Evolutionary conservation across 2,113 vertebrate species (phyloP).

Genomic region (Phrynosoma blainvillii): DNA sequence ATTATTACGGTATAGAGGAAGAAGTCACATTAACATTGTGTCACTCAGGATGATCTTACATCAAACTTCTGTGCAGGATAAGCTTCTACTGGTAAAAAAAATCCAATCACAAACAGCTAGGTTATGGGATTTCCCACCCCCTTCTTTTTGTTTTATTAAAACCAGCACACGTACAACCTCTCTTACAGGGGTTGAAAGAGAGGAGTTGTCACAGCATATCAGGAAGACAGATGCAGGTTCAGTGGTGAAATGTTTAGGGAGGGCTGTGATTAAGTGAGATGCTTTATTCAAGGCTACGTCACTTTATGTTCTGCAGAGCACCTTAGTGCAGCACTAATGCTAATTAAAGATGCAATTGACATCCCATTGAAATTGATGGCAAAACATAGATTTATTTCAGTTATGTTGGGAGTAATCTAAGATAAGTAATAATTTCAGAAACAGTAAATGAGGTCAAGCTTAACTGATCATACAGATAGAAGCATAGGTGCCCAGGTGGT

Average conservation of each 20-base stretch:
- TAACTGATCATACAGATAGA: background rate
- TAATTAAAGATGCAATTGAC: background rate
- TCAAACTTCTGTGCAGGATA: background rate
- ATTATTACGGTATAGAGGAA: too few relatives aligned
- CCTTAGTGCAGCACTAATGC: too few relatives aligned
- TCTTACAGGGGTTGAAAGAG: background rate
- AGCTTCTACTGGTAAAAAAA: background rate
- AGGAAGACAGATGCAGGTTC: background rate
- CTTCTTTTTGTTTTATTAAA: background rate
- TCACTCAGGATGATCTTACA: background rate
- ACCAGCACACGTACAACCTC: background rate
- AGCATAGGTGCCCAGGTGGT: background rate
- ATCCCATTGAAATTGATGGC: background rate
- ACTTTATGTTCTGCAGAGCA: background rate
- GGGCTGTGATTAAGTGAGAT: background rate
- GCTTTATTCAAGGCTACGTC: background rate
- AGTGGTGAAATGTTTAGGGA: conserved; percentile 4
- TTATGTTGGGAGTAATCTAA: too few relatives aligned
- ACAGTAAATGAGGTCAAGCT: background rate
- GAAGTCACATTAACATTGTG: background rate
- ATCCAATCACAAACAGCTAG: background rate
- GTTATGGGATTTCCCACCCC: too few relatives aligned
- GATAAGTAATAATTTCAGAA: background rate
- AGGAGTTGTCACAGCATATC: background rate
- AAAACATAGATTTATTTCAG: background rate